Conservation (phyloP, 1,140 invertebrate species). For the Arion vulgaris region DNA sequence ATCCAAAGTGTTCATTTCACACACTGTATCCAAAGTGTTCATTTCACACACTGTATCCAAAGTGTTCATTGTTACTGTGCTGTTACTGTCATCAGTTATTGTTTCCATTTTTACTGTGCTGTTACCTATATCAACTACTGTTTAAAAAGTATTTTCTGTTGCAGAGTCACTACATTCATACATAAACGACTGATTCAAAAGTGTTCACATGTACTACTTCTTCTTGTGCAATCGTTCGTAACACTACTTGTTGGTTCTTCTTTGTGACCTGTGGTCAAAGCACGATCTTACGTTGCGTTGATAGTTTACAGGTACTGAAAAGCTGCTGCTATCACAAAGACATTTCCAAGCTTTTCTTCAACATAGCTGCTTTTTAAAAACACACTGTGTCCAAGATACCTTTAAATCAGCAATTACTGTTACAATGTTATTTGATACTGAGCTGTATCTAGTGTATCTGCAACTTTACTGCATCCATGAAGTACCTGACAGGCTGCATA, state of each 20-base stretch:
- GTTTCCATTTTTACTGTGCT: neutral
- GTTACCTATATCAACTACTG: neutral
- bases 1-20: neutral
- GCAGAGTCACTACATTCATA: neutral
- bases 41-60: neutral
- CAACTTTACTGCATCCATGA: too few species aligned
- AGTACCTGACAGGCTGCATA: too few species aligned
- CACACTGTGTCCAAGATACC: neutral
- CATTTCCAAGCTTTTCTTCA: neutral
- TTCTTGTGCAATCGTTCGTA: neutral
- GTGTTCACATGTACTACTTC: neutral
- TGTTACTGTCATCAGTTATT: neutral
- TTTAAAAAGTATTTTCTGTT: neutral
- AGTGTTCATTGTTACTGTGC: neutral
- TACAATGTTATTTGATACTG: neutral
- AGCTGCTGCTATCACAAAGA: neutral
- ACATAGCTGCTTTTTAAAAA: neutral
- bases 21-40: neutral
- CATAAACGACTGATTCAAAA: neutral
- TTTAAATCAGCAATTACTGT: neutral
- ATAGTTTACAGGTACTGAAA: neutral
- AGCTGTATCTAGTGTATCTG: too few species aligned
- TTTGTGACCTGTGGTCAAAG: too few species aligned
- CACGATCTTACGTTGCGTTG: too few species aligned
- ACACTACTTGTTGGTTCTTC: neutral